Conservation (phyloP, 1,140 invertebrate species). For the Phocides pigmalion region DNA sequence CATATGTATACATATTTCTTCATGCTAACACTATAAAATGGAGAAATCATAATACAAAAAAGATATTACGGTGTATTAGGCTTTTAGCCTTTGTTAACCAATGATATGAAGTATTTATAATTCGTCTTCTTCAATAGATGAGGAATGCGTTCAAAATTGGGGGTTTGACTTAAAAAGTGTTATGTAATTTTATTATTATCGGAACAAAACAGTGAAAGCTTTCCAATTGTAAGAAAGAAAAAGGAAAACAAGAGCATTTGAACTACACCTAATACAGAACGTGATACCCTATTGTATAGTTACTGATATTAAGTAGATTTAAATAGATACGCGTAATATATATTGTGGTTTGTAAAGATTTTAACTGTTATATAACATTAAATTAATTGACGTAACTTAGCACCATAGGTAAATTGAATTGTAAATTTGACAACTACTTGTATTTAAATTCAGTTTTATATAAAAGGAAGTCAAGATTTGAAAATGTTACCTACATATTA, state of each 20-base stretch:
- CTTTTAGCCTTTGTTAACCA: too few species aligned
- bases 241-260: constrained; percentile 11
- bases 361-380: background rate
- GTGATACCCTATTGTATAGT: constrained; percentile 3
- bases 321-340: background rate
- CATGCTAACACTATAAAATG: too few species aligned
- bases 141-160: background rate
- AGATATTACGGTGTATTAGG: too few species aligned
- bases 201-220: constrained; percentile 29
- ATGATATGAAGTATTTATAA: too few species aligned
- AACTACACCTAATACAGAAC: constrained; percentile 14
- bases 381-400: background rate
- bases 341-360: background rate
- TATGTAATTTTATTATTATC: constrained; percentile 7
- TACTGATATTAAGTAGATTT: constrained; percentile 1
- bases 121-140: too few species aligned
- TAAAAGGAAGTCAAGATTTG: too few species aligned
- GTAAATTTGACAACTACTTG: background rate
- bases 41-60: too few species aligned
- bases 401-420: background rate
- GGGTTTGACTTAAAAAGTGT: background rate
- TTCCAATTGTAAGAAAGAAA: constrained; percentile 20
- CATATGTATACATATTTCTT: too few species aligned
- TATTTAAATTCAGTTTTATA: too few species aligned
- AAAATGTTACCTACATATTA: too few species aligned